phyloP scores from a whole-genome alignment of 1,140 invertebrate species.

The Leucophenga varia region DNA sequence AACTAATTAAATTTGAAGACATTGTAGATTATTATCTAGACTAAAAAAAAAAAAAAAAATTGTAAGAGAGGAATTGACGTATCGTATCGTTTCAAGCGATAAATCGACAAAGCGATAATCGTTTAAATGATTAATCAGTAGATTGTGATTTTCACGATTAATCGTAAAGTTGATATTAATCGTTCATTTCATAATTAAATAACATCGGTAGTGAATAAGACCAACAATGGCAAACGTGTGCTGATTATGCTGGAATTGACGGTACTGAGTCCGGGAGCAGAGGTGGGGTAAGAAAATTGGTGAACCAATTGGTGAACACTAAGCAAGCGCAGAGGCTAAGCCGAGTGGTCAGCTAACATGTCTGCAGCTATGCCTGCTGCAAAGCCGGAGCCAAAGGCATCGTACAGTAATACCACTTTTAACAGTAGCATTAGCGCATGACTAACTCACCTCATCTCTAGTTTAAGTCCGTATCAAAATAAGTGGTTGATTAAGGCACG shows the following conservation, averaged over 20 bases:
- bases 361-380: conserved; percentile 17
- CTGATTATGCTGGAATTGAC: conserved; percentile 80
- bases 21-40: too few relatives aligned
- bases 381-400: conserved; percentile 28
- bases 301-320: conserved; percentile 65
- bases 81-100: too few relatives aligned
- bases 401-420: conserved; percentile 22
- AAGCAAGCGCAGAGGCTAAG: conserved; percentile 14
- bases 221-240: conserved; percentile 63
- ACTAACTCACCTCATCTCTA: conserved; percentile 71
- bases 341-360: conserved; percentile 7
- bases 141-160: too few relatives aligned
- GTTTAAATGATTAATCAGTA: too few relatives aligned
- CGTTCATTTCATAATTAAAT: conserved; percentile 75
- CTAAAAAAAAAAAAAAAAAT: too few relatives aligned
- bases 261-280: conserved; percentile 68
- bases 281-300: conserved; percentile 78
- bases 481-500: conserved; percentile 92
- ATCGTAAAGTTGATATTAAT: too few relatives aligned
- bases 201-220: conserved; percentile 74
- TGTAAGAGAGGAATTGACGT: too few relatives aligned
- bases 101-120: too few relatives aligned
- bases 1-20: too few relatives aligned
- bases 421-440: conserved; percentile 47
- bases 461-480: conserved; percentile 88